Conservation (phyloP, 1,140 invertebrate species). For the Sycophaga agraensis region DNA sequence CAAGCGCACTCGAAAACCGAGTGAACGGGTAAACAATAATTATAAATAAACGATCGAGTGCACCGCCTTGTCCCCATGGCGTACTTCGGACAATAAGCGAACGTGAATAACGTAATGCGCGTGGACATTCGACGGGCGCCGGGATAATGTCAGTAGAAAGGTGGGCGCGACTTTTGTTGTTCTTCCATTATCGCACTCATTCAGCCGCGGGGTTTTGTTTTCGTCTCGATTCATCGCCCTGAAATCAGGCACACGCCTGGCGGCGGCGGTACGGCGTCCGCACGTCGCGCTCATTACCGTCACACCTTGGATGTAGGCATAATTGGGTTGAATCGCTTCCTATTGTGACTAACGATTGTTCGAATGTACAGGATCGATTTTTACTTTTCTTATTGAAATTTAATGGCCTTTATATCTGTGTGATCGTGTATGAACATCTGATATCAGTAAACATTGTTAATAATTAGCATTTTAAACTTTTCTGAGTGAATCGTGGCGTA, state of each 20-base stretch:
- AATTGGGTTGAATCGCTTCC: constrained; percentile 8
- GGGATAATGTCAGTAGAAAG: constrained; percentile 16
- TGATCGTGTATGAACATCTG: too few species aligned
- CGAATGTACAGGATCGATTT: background rate
- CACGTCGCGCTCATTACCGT: background rate
- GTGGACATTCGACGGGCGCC: too few species aligned
- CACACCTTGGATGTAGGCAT: constrained; percentile 2
- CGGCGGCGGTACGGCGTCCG: too few species aligned
- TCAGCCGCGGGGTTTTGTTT: constrained; percentile 16
- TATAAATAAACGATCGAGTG: background rate
- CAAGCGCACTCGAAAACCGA: too few species aligned
- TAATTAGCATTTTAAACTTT: too few species aligned
- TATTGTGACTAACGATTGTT: background rate
- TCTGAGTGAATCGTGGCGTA: too few species aligned
- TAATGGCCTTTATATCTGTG: background rate
- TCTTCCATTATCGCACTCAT: constrained; percentile 32
- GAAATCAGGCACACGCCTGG: background rate
- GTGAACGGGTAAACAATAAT: background rate
- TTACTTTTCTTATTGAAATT: background rate
- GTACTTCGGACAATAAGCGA: background rate
- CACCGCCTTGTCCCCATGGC: too few species aligned
- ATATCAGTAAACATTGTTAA: too few species aligned
- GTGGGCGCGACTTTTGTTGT: constrained; percentile 34
- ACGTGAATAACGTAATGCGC: too few species aligned
- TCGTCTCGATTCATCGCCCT: constrained; percentile 27